Evolutionary conservation across 2,113 vertebrate genomes (phyloP).

Genomic region (Syrrhaptes paradoxus): DNA sequence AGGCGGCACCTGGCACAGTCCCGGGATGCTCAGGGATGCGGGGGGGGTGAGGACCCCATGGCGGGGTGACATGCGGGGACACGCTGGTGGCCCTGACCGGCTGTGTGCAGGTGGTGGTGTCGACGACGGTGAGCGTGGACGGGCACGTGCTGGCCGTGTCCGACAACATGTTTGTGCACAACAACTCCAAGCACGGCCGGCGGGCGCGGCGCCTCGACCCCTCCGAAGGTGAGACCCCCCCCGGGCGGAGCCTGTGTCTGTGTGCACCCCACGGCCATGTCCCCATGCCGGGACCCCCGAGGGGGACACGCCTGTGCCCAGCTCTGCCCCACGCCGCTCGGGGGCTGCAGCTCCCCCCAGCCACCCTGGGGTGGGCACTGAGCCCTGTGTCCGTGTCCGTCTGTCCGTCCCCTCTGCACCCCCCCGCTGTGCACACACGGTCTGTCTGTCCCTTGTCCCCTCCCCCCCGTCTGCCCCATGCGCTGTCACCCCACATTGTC

Average conservation of each 20-base stretch:
- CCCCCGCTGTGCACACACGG: too few relatives aligned
- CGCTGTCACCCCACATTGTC: too few relatives aligned
- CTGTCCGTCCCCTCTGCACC: neutral
- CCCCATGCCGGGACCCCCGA: neutral
- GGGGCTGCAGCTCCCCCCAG: neutral
- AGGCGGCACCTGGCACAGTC: too few relatives aligned
- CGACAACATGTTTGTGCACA: constrained; percentile 97
- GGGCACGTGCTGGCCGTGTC: constrained; percentile 92
- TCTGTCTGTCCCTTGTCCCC: neutral
- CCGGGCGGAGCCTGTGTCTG: too few relatives aligned
- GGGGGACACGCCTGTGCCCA: neutral
- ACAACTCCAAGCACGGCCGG: constrained; percentile 96
- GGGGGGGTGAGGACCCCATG: too few relatives aligned
- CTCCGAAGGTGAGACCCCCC: constrained; percentile 84
- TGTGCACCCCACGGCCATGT: neutral
- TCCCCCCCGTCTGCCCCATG: too few relatives aligned
- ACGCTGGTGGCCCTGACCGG: neutral
- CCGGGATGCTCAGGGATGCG: too few relatives aligned
- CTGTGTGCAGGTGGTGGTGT: constrained; percentile 86
- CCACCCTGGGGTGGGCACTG: too few relatives aligned
- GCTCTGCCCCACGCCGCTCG: neutral
- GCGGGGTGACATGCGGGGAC: too few relatives aligned
- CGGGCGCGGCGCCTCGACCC: constrained; percentile 91
- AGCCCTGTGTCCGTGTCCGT: neutral
- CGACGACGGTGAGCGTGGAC: constrained; percentile 92